Evolutionary conservation across 2,797 vertebrate genomes (phyloP).

Genomic region (Crypturellus tataupa): DNA sequence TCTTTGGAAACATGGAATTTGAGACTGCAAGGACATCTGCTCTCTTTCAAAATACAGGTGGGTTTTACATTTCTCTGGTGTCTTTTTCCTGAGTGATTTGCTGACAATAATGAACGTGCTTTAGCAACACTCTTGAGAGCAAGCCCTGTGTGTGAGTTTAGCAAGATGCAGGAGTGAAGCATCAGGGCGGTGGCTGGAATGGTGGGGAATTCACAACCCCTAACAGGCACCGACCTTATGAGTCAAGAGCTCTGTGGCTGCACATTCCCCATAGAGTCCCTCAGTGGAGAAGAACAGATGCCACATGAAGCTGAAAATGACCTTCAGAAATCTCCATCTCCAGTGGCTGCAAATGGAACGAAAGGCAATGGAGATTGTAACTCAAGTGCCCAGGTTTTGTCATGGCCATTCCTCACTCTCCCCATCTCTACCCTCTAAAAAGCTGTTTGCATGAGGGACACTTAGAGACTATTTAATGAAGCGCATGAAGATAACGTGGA

Average conservation of each 20-base stretch:
- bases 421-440: background rate
- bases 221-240: background rate
- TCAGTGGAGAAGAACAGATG: background rate
- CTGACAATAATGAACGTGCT: background rate
- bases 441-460: background rate
- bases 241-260: background rate
- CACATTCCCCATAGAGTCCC: background rate
- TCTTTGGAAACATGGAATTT: background rate
- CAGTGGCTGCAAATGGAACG: background rate
- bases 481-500: background rate
- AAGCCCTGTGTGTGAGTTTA: background rate
- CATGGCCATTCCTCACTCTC: background rate
- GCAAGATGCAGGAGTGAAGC: background rate
- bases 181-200: background rate
- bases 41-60: background rate
- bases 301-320: background rate
- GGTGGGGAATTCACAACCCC: background rate
- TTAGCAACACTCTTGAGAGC: background rate
- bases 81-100: background rate
- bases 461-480: background rate
- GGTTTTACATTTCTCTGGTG: background rate
- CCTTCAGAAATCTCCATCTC: background rate
- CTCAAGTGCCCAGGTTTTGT: background rate
- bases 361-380: background rate
- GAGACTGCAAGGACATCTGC: background rate